Conservation (phyloP, 2,888 invertebrate species). For the Catocala sponsa region DNA sequence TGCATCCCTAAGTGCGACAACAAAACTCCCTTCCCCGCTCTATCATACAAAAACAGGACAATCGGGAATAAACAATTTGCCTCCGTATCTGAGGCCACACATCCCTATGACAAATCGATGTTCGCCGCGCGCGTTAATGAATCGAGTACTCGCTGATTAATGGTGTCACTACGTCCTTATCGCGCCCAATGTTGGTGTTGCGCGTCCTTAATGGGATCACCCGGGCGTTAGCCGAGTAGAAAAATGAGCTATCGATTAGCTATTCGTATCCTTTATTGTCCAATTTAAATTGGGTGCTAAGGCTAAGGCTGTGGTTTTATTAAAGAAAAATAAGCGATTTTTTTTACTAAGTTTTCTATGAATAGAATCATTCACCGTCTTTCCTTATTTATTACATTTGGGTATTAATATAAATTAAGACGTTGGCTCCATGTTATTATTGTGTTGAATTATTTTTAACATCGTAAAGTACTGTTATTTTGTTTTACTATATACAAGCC, state of each 20-base stretch:
- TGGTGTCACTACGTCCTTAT: slow-evolving; percentile 79
- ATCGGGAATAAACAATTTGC: slow-evolving; percentile 50
- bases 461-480: too few relatives aligned
- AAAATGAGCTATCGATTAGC: slow-evolving; percentile 47
- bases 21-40: slow-evolving; percentile 28
- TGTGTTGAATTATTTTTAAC: too few relatives aligned
- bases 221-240: slow-evolving; percentile 59
- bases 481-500: too few relatives aligned
- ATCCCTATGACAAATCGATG: slow-evolving; percentile 82
- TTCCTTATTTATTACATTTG: too few relatives aligned
- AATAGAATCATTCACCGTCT: too few relatives aligned
- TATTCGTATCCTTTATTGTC: slow-evolving; percentile 46
- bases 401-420: too few relatives aligned
- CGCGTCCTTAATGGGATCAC: slow-evolving; percentile 81
- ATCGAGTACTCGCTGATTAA: slow-evolving; percentile 82
- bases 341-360: not conserved
- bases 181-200: slow-evolving; percentile 66
- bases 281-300: slow-evolving; percentile 50
- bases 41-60: slow-evolving; percentile 45
- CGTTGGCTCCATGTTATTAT: too few relatives aligned
- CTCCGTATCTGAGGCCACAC: slow-evolving; percentile 61
- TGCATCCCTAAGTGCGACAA: slow-evolving; percentile 35
- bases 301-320: slow-evolving; percentile 2
- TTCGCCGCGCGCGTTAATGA: slow-evolving; percentile 75
- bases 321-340: slow-evolving; percentile 1